phyloP scores from a whole-genome alignment of 2,888 invertebrate species.

The Noctua janthina region DNA sequence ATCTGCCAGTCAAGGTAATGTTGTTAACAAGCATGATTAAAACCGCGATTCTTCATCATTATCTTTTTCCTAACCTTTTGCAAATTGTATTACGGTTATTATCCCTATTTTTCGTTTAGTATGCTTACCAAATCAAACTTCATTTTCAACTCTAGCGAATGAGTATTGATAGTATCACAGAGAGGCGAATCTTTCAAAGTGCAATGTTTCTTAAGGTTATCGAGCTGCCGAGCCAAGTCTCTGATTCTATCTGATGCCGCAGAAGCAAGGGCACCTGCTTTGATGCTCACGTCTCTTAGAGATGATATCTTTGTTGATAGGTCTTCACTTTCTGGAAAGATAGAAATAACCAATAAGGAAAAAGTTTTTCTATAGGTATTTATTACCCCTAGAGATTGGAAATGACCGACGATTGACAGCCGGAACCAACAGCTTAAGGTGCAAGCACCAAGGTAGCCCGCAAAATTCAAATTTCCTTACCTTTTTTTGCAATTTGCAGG shows the following conservation, averaged over 20 bases:
- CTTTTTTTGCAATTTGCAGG: too few species aligned
- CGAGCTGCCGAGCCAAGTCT: slow-evolving; percentile 91
- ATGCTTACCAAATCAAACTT: slow-evolving; percentile 90
- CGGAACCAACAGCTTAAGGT: too few species aligned
- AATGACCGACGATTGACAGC: neutral
- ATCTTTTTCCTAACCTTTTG: neutral
- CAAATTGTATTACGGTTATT: too few species aligned
- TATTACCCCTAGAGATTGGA: neutral
- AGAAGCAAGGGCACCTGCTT: slow-evolving; percentile 89
- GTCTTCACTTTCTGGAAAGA: slow-evolving; percentile 89
- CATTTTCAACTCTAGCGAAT: slow-evolving; percentile 92
- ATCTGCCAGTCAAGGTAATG: neutral
- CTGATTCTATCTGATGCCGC: slow-evolving; percentile 90
- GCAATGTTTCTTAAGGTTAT: slow-evolving; percentile 92
- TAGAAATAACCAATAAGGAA: neutral
- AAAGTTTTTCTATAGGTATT: neutral
- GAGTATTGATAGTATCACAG: slow-evolving; percentile 94
- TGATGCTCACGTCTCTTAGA: slow-evolving; percentile 89
- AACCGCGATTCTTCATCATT: neutral
- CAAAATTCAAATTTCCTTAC: too few species aligned
- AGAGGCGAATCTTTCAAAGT: slow-evolving; percentile 92
- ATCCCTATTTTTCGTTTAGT: neutral
- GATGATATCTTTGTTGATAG: slow-evolving; percentile 90
- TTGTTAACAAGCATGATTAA: neutral
- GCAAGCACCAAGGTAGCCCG: too few species aligned